Evolutionary conservation across 2,888 invertebrate species (phyloP).

Genomic region (Pterostichus madidus): DNA sequence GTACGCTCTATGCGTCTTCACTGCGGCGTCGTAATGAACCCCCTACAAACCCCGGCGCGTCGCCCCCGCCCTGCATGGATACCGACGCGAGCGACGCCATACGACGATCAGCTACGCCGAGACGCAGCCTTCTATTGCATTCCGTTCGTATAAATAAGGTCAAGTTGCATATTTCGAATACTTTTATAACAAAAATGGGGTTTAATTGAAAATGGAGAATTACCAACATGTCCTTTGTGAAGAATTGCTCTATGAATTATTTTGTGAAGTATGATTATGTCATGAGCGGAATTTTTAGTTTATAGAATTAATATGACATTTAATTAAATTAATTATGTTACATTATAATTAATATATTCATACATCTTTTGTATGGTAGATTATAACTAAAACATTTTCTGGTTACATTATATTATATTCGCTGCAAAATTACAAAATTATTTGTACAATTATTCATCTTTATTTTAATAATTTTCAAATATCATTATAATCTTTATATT

Average conservation of each 20-base stretch:
- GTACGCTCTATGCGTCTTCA: slow-evolving; percentile 42
- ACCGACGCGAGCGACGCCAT: slow-evolving; percentile 32
- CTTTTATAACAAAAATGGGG: slow-evolving; percentile 54
- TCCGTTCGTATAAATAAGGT: slow-evolving; percentile 59
- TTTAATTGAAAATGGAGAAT: slow-evolving; percentile 56
- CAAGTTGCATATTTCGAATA: slow-evolving; percentile 62
- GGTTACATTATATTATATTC: too few species aligned
- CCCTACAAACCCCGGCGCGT: neutral
- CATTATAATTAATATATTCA: too few species aligned
- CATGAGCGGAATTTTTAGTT: slow-evolving; percentile 10
- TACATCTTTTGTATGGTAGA: too few species aligned
- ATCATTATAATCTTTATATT: too few species aligned
- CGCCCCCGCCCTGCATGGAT: neutral
- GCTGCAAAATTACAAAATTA: too few species aligned
- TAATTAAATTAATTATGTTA: too few species aligned
- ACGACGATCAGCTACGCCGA: slow-evolving; percentile 9
- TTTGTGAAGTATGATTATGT: slow-evolving; percentile 2
- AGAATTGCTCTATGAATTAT: slow-evolving; percentile 37
- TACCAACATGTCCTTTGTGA: slow-evolving; percentile 39
- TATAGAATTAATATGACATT: neutral
- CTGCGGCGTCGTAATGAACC: slow-evolving; percentile 31
- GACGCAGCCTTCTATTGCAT: slow-evolving; percentile 55
- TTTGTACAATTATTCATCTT: too few species aligned
- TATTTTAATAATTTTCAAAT: too few species aligned
- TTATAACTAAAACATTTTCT: too few species aligned